Conservation (phyloP, 2,113 vertebrate genomes). For the Eclectus roratus region DNA sequence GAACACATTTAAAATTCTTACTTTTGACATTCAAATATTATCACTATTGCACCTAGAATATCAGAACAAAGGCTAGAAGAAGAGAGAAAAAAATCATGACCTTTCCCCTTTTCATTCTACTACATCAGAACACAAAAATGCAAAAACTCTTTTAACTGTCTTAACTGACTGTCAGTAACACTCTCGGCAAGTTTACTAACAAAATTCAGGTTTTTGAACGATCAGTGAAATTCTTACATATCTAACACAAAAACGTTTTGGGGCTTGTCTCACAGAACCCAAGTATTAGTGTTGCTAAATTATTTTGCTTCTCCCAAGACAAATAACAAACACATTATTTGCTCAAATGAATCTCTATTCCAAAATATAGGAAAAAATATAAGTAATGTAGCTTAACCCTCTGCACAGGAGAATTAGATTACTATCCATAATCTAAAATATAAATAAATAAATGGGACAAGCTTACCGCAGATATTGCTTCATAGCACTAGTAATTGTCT, state of each 20-base stretch:
- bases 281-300: neutral
- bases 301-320: neutral
- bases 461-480: slow-evolving; percentile 93
- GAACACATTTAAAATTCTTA: neutral
- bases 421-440: neutral
- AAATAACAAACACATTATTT: neutral
- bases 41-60: neutral
- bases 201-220: neutral
- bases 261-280: neutral
- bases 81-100: neutral
- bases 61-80: neutral
- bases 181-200: neutral
- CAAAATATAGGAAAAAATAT: neutral
- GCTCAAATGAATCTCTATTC: neutral
- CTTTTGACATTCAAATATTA: neutral
- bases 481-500: slow-evolving; percentile 93
- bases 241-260: neutral
- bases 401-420: neutral
- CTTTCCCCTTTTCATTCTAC: neutral
- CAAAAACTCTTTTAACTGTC: neutral
- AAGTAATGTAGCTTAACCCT: neutral
- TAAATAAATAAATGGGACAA: neutral
- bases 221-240: neutral
- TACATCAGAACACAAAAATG: neutral
- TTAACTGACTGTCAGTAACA: neutral